Base-by-base conservation (phyloP, 1,140 invertebrate genomes). In the Brachionus sp. region DNA sequence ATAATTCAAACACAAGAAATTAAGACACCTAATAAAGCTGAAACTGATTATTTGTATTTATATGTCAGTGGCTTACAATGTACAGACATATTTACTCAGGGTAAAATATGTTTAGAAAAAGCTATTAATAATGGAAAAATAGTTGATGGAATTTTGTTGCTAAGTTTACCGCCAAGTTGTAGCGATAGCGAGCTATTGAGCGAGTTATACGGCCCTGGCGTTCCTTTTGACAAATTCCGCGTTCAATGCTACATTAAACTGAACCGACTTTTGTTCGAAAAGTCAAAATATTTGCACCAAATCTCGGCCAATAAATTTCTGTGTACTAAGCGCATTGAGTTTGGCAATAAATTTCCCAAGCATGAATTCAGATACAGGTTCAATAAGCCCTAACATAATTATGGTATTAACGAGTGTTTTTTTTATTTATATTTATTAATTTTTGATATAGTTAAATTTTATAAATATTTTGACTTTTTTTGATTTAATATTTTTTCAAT, bases 361-460 rank as follows among this genome's bases (percentile, higher is more conserved):
- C 77, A 80, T 46, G 70, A 75, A 19, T 75, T 75, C 19, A 75
- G 70, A 75, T 75, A 25, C 44, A 16, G 70, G 16, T 75, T 75
- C 23, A 75, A 75, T 46, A 75, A 75, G 23, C 39, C 16, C 9
- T 75, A 75, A 29, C 10, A 5, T 73, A 29, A 29, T 3, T 2
- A 3, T 29, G 29, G 29, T 73, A 3, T 73, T 73, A 1, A 13
- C 6, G n/a, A 1, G 7, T 44, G 35, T 44, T 75, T 39, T 39
- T 50, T 42, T 57, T 39, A 57, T 57, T 44, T 9, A 19, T 57
- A 19, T 57, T 57, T 57, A 57, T 57, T 57, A 9, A 5, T 57
- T 66, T 80, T 42, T 80, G 19, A 62, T 39, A 19, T 19, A 35
- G 50, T 80, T 80, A 39, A 80, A 80, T 80, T 80, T 80, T 80